Conservation (phyloP, 2,888 invertebrate species). For the Disparrhopalites patrizii region DNA sequence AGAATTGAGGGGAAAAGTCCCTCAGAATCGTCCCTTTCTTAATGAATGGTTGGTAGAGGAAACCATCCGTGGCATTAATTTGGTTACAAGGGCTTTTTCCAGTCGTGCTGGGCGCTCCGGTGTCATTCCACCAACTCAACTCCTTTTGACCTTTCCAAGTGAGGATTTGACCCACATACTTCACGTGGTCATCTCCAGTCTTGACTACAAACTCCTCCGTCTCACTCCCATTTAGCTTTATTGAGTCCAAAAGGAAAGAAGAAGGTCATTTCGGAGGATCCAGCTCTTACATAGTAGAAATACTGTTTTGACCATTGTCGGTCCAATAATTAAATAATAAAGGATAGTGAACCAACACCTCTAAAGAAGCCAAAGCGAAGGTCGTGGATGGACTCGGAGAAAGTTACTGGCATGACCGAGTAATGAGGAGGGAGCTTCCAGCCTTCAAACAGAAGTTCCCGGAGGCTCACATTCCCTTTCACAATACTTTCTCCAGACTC, state of each 20-base stretch:
- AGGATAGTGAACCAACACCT: background rate
- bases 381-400: background rate
- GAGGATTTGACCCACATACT: background rate
- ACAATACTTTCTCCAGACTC: background rate
- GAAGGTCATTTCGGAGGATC: no score
- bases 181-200: background rate
- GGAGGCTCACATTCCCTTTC: background rate
- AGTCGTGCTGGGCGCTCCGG: no score
- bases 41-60: background rate
- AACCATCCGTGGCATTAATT: background rate
- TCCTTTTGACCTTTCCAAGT: background rate
- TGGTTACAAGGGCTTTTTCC: background rate
- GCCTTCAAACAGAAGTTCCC: background rate
- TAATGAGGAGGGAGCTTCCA: background rate
- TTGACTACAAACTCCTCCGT: background rate
- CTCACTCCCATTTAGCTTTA: background rate
- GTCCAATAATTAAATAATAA: background rate
- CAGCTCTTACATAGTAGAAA: no score
- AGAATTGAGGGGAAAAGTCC: background rate
- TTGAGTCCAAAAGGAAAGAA: no score
- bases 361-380: background rate
- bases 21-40: background rate
- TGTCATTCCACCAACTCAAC: background rate
- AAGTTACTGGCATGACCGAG: background rate
- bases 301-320: no score